Evolutionary conservation across 2,113 vertebrate species (phyloP), one percentile per base, ranked within the genome.

Genomic region (Oreochromis aureus): DNA sequence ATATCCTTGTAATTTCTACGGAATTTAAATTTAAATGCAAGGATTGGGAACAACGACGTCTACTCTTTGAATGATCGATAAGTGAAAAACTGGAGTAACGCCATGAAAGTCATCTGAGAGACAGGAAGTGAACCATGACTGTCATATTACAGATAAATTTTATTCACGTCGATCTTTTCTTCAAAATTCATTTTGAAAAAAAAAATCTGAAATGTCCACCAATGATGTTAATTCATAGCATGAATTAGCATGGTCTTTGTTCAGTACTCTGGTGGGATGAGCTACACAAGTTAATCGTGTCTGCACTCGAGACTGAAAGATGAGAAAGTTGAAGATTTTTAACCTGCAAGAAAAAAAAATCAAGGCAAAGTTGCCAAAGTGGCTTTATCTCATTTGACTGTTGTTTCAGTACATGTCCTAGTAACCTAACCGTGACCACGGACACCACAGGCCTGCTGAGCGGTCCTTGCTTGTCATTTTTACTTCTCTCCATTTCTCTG

Each of bases 1-100:
- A 48, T 51, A 76, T 48, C 30, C 24, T 51, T 30, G 46, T 51
- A 30, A 76, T 76, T 76, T 48, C 41, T 76, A 30, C 24, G 30
- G 41, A 46, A 19, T 76, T 76, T 51, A 1, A 76, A 51, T 51
- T 51, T 48, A 46, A 76, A 51, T 76, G 44, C 13, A 30, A 32
- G 15, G 24, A 46, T 15, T 48, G 41, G 6, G 10, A 76, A 27
- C 22, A 48, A 16, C 36, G 32, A 36, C 6, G 1, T 66, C 61
- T 12, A 36, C 36, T 39, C 8, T 39, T 39, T 39, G 9, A 39
- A 39, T 10, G 36, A 39, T 4, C 10, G 36, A 39, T 39, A 39
- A 39, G 36, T 10, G 10, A 39, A 39, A 39, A 39, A 10, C 36
- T 39, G 36, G 8, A 48, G 15, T 44, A 27, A 44, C 0, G 2